Evolutionary conservation across 2,888 invertebrate genomes (phyloP).

Genomic region (Sicus ferrugineus): DNA sequence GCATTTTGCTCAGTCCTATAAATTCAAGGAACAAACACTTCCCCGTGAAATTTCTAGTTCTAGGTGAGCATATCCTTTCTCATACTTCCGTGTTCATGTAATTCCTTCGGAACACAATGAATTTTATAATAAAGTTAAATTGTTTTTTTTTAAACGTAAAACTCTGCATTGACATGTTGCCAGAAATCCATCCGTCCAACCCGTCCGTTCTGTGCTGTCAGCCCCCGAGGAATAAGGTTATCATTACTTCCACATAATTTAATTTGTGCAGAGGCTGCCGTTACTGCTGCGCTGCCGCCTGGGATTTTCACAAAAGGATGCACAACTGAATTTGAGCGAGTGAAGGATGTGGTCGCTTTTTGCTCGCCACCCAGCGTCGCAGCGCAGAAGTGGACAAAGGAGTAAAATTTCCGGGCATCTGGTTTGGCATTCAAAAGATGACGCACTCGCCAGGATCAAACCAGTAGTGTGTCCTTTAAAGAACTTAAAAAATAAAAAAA

Average conservation of each 20-base stretch:
- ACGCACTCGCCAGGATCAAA: not conserved
- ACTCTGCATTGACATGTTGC: slow-evolving; percentile 12
- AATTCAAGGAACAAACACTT: no score
- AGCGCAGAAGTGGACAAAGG: not conserved
- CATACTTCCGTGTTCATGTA: no score
- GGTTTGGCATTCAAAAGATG: slow-evolving; percentile 31
- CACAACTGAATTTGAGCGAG: slow-evolving; percentile 26
- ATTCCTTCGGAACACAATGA: not conserved
- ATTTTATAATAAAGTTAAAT: not conserved
- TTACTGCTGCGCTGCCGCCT: not conserved
- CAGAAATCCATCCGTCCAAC: slow-evolving; percentile 12
- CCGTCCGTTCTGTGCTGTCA: slow-evolving; percentile 1
- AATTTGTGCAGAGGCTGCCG: slow-evolving; percentile 22
- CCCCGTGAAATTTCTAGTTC: no score
- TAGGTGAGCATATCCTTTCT: no score
- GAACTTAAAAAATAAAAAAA: not conserved
- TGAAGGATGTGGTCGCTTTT: not conserved
- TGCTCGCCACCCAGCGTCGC: not conserved
- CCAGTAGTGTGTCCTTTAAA: not conserved
- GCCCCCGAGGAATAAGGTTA: slow-evolving; percentile 21
- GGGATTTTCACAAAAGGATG: slow-evolving; percentile 27
- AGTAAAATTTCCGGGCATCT: slow-evolving; percentile 15
- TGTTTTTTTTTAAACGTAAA: not conserved
- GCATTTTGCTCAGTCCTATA: no score
- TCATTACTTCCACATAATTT: slow-evolving; percentile 34